A percentile compares a stretch with the other conserved stretches of the same genome.
Conservation (phyloP, 2,888 invertebrate species). For the Lithophane socia region DNA sequence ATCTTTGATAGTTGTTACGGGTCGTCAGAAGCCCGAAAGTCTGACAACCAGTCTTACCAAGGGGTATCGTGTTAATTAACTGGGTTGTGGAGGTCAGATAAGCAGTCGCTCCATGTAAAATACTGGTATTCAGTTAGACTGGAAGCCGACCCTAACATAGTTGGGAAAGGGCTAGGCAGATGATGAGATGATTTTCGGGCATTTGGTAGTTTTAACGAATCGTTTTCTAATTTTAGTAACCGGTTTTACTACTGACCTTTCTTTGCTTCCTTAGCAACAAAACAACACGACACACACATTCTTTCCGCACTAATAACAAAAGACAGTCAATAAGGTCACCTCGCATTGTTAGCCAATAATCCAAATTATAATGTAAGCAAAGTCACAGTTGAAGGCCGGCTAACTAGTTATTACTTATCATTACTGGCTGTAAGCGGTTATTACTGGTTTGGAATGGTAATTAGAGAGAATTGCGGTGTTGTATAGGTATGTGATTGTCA, state of each 20-base stretch:
- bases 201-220: not conserved
- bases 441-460: conserved; percentile 33
- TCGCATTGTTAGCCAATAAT: conserved; percentile 52
- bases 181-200: too few species aligned
- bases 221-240: not conserved
- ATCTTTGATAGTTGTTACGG: too few species aligned
- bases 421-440: conserved; percentile 35
- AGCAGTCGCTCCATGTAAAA: too few species aligned
- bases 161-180: too few species aligned
- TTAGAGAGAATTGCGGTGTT: conserved; percentile 30
- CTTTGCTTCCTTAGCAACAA: conserved; percentile 24
- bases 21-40: too few species aligned
- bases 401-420: conserved; percentile 37
- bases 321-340: conserved; percentile 43
- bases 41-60: too few species aligned
- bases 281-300: conserved; percentile 36
- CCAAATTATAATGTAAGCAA: conserved; percentile 37
- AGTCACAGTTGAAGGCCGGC: conserved; percentile 51
- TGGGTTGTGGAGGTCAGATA: too few species aligned
- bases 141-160: too few species aligned
- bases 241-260: not conserved
- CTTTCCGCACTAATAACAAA: conserved; percentile 30
- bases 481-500: not conserved
- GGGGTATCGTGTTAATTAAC: too few species aligned
- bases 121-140: too few species aligned